Base-by-base conservation (phyloP, 53 echinoderm and acorn worm genomes). In the Astropecten irregularis region DNA sequence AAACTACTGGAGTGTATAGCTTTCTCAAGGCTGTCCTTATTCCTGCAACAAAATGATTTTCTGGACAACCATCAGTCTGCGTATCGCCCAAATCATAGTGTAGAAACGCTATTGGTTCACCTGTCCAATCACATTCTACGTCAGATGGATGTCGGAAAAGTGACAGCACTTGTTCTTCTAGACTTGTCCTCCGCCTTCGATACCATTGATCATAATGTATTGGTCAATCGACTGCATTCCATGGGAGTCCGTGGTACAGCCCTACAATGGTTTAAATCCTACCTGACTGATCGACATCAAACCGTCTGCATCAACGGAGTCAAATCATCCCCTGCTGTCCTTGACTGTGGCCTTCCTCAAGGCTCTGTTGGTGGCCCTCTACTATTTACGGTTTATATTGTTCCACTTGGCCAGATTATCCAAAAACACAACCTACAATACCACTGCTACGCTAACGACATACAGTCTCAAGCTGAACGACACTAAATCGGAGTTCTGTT, bases 381-480 rank as follows among this genome's bases (percentile, higher is more conserved):
- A n/a, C n/a, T n/a, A n/a, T n/a, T n/a, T n/a, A n/a, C n/a, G n/a
- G n/a, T n/a, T n/a, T n/a, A 39, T 40, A 68, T 53, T 19, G n/a
- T 53, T 68, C 6, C 23, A 44, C 2, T 68, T 7, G 34, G 38
- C 34, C 25, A n/a, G n/a, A n/a, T n/a, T n/a, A n/a, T n/a, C n/a
- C n/a, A n/a, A n/a, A n/a, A n/a, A n/a, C n/a, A n/a, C n/a, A n/a
- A n/a, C n/a, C n/a, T n/a, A n/a, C n/a, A n/a, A n/a, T n/a, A n/a
- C n/a, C n/a, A n/a, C n/a, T 35, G 35, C 14, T 68, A 68, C 38
- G 37, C 69, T 16, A 40, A 68, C 5, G 66, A 65, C 29, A 65
- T 29, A 2, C 66, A 65, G 25, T 44, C 39, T 68, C 35, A 68
- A 68, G 38, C 39, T 68, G n/a, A 68, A 68, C 39, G 69, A 68